These are phyloP conservation scores for Peromyscus attwateri DNA, from an alignment of 2,797 vertebrate species.

Conservation along the genomic window DNA sequence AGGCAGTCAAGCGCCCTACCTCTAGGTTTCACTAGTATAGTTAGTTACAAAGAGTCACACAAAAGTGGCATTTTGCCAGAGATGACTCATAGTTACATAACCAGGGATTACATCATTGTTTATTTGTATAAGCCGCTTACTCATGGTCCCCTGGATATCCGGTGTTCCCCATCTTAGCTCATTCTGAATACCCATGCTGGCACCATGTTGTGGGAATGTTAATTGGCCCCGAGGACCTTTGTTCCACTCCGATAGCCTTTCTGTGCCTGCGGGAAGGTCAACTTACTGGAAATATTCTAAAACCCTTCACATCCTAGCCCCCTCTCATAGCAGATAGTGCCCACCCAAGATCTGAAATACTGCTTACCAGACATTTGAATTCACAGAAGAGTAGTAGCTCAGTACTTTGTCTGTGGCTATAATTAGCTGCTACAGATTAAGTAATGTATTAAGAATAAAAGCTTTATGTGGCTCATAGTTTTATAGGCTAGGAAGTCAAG, in stretches of 20 bases:
- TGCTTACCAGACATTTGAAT: background rate
- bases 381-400: background rate
- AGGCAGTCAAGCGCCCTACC: background rate
- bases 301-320: background rate
- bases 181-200: background rate
- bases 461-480: background rate
- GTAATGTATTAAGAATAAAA: background rate
- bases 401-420: background rate
- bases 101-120: slow-evolving; percentile 11
- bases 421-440: background rate
- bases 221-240: background rate
- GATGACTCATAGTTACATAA: slow-evolving; percentile 32
- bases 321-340: background rate
- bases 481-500: background rate
- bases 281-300: background rate
- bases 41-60: background rate
- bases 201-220: background rate
- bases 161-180: background rate
- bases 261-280: background rate
- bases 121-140: background rate
- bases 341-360: background rate
- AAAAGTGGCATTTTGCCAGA: slow-evolving; percentile 13
- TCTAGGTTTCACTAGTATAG: background rate
- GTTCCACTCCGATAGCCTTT: background rate
- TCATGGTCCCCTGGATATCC: slow-evolving; percentile 23